Evolutionary conservation across 2,888 invertebrate species (phyloP), one percentile per base, ranked within the genome.

Genomic region (Ophraella communa): DNA sequence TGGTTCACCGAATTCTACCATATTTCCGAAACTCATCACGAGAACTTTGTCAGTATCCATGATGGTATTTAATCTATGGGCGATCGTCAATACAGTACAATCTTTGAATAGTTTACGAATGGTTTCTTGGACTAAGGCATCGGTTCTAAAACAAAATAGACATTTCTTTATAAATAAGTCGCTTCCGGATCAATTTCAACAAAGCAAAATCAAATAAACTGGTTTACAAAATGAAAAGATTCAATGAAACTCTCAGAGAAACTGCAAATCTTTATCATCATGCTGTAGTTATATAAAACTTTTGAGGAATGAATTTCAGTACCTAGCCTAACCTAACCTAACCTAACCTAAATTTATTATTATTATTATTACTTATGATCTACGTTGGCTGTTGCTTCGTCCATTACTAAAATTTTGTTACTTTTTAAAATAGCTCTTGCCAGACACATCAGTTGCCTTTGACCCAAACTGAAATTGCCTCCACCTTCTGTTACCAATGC

Each of bases 321-420:
- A n/a, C n/a, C n/a, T n/a, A n/a, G n/a, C n/a, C n/a, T n/a, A n/a
- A n/a, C n/a, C n/a, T n/a, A n/a, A n/a, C n/a, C n/a, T n/a, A n/a
- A n/a, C n/a, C n/a, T n/a, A n/a, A n/a, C n/a, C n/a, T n/a, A n/a
- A n/a, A n/a, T n/a, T n/a, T n/a, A n/a, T n/a, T n/a, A n/a, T n/a
- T n/a, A n/a, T n/a, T 58, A 55, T 67, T 55, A 59, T 65, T 83
- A 92, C 91, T 88, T 88, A 60, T 90, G 91, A 82, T 95, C 95
- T 0, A 95, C 94, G 79, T 94, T 95, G 3, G 95, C 94, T 0
- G 95, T 95, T 17, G 95, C 95, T 83, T 96, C 95, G 75, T 96
- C 95, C 45, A 96, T 83, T 24, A 96, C 89, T 2, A 96, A 85
- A 70, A 96, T 88, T 73, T 88, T 90, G 75, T 91, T 91, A 74